These are phyloP conservation scores for Pinctada fucata DNA, from an alignment of 2,888 invertebrate species.

Conservation along the genomic window DNA sequence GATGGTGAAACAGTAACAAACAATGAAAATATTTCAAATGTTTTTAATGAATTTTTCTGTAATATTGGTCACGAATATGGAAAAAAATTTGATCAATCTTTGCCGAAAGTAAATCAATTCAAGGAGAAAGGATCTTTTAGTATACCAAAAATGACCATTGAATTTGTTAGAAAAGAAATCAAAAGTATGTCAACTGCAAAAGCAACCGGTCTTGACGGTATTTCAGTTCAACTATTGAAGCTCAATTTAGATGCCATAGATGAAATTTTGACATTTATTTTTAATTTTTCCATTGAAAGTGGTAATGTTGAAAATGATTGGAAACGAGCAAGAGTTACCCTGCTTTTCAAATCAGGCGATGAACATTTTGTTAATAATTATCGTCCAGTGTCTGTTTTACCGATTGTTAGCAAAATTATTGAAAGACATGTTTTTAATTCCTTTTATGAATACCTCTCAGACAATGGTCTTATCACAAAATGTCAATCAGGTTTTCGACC, in stretches of 20 bases:
- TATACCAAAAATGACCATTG: neutral
- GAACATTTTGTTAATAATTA: neutral
- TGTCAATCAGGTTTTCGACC: no score
- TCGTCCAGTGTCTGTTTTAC: neutral
- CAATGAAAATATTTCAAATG: neutral
- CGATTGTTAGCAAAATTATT: conserved; percentile 19
- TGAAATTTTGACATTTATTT: no score
- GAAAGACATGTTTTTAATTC: neutral
- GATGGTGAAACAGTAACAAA: neutral
- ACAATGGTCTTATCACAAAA: no score
- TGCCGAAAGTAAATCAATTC: neutral
- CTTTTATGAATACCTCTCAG: no score
- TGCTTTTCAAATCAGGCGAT: no score
- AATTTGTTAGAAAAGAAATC: conserved; percentile 8
- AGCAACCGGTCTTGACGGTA: conserved; percentile 12
- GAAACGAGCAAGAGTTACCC: no score
- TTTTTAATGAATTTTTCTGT: neutral
- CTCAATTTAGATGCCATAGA: no score
- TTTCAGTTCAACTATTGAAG: no score
- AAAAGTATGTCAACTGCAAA: conserved; percentile 11
- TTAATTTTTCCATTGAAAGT: conserved; percentile 14
- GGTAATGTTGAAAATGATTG: conserved; percentile 8
- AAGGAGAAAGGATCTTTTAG: neutral
- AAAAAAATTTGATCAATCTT: neutral
- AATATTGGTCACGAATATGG: neutral